A percentile compares a stretch with the other conserved stretches of the same genome.
Conservation (phyloP, 1,140 invertebrate genomes). For the Drosophila subobscura region DNA sequence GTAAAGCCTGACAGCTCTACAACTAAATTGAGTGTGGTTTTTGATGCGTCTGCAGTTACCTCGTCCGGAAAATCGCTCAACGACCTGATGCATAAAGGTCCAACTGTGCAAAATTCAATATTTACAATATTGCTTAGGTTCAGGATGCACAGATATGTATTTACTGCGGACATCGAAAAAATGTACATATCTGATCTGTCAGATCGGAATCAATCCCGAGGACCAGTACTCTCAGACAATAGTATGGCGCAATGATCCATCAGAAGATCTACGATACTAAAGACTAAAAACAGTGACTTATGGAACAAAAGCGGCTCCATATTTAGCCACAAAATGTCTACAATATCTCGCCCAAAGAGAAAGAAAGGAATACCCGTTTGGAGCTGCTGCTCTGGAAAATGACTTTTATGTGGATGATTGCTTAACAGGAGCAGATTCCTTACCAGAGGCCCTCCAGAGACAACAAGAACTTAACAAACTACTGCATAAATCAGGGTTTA, state of each 20-base stretch:
- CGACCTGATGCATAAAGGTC: not conserved
- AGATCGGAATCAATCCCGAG: conserved; percentile 51
- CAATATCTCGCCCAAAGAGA: not conserved
- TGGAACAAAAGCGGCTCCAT: conserved; percentile 49
- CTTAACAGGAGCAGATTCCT: too few relatives aligned
- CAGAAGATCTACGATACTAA: conserved; percentile 30
- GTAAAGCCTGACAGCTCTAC: not conserved
- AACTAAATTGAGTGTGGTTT: not conserved
- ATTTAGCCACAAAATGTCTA: not conserved
- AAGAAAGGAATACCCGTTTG: too few relatives aligned
- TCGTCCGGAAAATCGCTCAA: not conserved
- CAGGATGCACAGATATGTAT: not conserved
- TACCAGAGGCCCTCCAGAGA: too few relatives aligned
- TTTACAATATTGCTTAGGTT: too few relatives aligned
- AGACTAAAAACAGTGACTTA: conserved; percentile 37
- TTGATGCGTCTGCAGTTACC: not conserved
- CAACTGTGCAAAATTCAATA: not conserved
- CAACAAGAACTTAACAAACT: too few relatives aligned
- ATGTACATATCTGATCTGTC: conserved; percentile 83
- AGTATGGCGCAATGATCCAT: conserved; percentile 61
- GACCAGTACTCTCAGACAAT: conserved; percentile 74
- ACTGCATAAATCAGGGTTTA: too few relatives aligned
- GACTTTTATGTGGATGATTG: too few relatives aligned
- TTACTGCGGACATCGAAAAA: conserved; percentile 48
- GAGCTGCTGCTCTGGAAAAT: too few relatives aligned